phyloP scores from a whole-genome alignment of 2,888 invertebrate genomes.

The Agrotis segetum region DNA sequence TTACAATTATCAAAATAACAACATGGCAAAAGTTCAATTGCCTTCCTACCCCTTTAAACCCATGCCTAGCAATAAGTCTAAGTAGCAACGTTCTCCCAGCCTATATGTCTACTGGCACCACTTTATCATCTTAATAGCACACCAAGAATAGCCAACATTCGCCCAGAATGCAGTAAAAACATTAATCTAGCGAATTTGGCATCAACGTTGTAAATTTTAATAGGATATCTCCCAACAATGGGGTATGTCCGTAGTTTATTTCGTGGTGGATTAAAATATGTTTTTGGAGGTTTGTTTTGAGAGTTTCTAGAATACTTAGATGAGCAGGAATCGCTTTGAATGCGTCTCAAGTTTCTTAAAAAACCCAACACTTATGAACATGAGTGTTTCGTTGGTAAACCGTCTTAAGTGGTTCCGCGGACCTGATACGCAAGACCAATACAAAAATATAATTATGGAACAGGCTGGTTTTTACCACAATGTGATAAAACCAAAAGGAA shows the following conservation, averaged over 20 bases:
- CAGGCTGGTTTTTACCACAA: no score
- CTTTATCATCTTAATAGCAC: conserved; percentile 63
- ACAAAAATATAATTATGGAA: no score
- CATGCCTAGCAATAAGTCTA: conserved; percentile 30
- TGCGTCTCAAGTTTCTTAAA: background rate
- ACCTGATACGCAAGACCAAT: no score
- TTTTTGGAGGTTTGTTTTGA: conserved; percentile 12
- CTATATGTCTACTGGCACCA: conserved; percentile 48
- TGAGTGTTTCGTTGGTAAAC: background rate
- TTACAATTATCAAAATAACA: conserved; percentile 12
- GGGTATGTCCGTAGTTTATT: conserved; percentile 39
- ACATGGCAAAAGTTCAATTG: background rate
- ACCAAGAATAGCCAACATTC: conserved; percentile 39
- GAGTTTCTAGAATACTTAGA: background rate
- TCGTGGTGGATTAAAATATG: conserved; percentile 1
- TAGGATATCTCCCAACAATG: conserved; percentile 54
- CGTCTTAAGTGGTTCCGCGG: no score
- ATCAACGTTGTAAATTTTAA: conserved; percentile 65
- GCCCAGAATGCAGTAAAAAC: conserved; percentile 45
- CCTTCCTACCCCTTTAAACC: conserved; percentile 18
- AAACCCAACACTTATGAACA: background rate
- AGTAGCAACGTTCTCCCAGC: conserved; percentile 36
- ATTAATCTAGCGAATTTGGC: conserved; percentile 62
- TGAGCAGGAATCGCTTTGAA: background rate
- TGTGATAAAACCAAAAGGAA: no score